Evolutionary conservation across 2,113 vertebrate species (phyloP), one percentile per base, ranked within the genome.

Genomic region (Rissa tridactyla): DNA sequence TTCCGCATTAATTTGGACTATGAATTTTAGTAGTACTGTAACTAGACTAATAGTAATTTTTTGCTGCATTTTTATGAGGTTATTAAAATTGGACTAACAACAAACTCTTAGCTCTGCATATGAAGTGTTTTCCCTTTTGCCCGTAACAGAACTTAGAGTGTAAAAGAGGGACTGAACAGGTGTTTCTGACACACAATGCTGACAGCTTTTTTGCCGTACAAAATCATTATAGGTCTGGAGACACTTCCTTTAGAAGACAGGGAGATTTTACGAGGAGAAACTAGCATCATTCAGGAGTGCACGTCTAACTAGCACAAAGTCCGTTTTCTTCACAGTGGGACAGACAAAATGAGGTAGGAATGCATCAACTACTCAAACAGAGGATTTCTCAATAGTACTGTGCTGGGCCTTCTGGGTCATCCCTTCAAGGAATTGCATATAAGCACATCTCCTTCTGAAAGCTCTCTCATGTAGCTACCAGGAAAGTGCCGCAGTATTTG

Each of bases 331-430:
- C 69, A 52, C 29, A 76, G 44, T 4, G 27, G 29, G 47, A 47
- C 65, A 86, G 85, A 8, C 38, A 80, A 85, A 86, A 77, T 3
- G 17, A 69, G 71, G 30, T 25, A 72, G 79, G 32, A 87, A 88
- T 3, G 8, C 47, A 71, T 3, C 0, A 0, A 29, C 14, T 62
- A 14, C 36, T n/a, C 29, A 29, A 60, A 52, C 15, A 72, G 36
- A 82, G n/a, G 30, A 76, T n/a, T 94, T 83, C 58, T 55, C 22
- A 88, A 4, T 8, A 57, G 20, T 32, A 29, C 29, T 80, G 57
- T 49, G n/a, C 61, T 25, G 58, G 36, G 10, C 13, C 40, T 79
- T 90, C 58, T 46, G 54, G 42, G 54, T 47, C 2, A 3, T n/a
- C 26, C 62, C 68, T 86, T 94, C 54, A 72, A 83, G 47, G 44